phyloP scores from a whole-genome alignment of 1,140 invertebrate genomes.

The Apis cerana region DNA sequence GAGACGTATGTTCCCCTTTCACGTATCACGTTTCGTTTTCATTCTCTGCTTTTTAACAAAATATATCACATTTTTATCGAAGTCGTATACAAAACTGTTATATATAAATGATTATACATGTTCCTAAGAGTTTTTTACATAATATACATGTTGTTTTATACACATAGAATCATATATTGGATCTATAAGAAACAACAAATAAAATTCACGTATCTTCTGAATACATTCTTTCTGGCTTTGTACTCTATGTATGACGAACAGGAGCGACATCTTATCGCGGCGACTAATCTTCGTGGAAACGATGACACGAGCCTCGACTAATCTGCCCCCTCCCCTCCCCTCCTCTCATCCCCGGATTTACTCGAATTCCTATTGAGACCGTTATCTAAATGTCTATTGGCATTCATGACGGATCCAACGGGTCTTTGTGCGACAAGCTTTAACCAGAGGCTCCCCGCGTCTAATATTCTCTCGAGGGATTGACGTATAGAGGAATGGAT shows the following conservation, averaged over 20 bases:
- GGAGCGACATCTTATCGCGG: conserved; percentile 26
- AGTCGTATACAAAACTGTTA: too few species aligned
- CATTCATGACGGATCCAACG: conserved; percentile 28
- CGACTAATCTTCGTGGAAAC: conserved; percentile 56
- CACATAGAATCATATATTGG: too few species aligned
- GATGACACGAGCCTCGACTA: conserved; percentile 54
- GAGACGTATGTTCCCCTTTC: background rate
- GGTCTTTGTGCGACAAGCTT: conserved; percentile 19
- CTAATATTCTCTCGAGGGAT: conserved; percentile 31
- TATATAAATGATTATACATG: too few species aligned
- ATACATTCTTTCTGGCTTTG: background rate
- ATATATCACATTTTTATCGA: too few species aligned
- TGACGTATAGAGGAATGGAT: conserved; percentile 4
- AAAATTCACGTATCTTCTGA: too few species aligned
- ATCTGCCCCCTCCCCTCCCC: conserved; percentile 17
- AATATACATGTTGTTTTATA: too few species aligned
- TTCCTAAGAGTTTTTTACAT: too few species aligned
- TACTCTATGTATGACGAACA: background rate
- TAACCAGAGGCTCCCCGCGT: conserved; percentile 11
- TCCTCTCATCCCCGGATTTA: background rate
- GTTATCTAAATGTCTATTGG: conserved; percentile 63
- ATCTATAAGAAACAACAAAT: too few species aligned
- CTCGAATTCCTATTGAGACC: conserved; percentile 53
- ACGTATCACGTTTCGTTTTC: background rate
- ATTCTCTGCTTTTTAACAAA: too few species aligned